Evolutionary conservation across 2,113 vertebrate genomes (phyloP).

Genomic region (Neomonachus schauinslandi): DNA sequence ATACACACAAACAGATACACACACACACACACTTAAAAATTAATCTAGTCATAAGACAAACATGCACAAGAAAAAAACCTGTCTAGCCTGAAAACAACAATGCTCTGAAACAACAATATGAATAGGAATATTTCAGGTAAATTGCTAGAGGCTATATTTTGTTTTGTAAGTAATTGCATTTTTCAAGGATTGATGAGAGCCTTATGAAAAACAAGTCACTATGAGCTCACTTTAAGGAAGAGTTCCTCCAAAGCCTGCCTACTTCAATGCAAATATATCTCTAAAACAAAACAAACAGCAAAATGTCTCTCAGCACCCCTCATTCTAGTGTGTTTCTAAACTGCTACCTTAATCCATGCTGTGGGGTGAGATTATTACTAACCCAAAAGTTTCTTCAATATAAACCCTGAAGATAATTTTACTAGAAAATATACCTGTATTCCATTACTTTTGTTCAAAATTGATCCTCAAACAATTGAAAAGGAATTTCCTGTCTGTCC

Average conservation of each 20-base stretch:
- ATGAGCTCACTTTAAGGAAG: constrained; percentile 42
- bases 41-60: constrained; percentile 58
- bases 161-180: constrained; percentile 74
- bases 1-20: not conserved
- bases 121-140: constrained; percentile 71
- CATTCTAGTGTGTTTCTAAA: not conserved
- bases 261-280: constrained; percentile 44
- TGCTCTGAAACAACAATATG: constrained; percentile 46
- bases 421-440: constrained; percentile 69
- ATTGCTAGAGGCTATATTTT: constrained; percentile 72
- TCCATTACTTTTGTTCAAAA: constrained; percentile 66
- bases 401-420: constrained; percentile 76
- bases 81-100: constrained; percentile 36
- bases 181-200: constrained; percentile 71
- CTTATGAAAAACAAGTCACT: constrained; percentile 63
- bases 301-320: constrained; percentile 10
- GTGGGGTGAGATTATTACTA: constrained; percentile 35
- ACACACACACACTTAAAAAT: constrained; percentile 45
- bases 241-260: constrained; percentile 43
- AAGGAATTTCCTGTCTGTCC: constrained; percentile 38
- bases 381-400: constrained; percentile 64
- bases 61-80: constrained; percentile 14
- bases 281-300: constrained; percentile 53
- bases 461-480: constrained; percentile 70
- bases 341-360: not conserved